These are phyloP conservation scores for Drosophila sordidula DNA, from an alignment of 2,888 invertebrate species.

Conservation along the genomic window DNA sequence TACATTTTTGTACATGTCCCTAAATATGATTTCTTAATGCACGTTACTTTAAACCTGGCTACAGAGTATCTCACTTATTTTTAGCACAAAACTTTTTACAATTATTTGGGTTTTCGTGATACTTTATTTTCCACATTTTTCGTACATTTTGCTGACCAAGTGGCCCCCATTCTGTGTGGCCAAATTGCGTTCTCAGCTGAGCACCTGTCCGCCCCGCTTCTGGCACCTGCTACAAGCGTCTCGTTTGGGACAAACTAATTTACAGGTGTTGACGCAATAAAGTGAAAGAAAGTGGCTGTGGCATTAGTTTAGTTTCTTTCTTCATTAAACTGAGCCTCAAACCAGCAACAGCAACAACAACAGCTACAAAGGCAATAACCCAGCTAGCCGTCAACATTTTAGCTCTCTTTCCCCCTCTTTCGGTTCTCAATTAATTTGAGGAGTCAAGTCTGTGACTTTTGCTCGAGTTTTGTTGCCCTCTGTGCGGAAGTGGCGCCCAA, in stretches of 20 bases:
- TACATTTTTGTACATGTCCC: too few relatives aligned
- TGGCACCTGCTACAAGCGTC: constrained; percentile 65
- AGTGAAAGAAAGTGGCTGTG: constrained; percentile 68
- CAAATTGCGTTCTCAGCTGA: constrained; percentile 33
- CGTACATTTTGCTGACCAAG: constrained; percentile 37
- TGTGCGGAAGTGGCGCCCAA: constrained; percentile 48
- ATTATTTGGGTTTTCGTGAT: constrained; percentile 21
- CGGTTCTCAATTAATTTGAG: constrained; percentile 64
- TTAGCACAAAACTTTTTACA: constrained; percentile 21
- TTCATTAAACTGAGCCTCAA: constrained; percentile 29
- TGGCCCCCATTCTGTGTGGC: constrained; percentile 46
- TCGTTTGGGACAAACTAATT: constrained; percentile 60
- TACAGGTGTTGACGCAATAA: constrained; percentile 71
- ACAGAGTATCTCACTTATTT: constrained; percentile 7
- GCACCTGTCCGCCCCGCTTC: constrained; percentile 44
- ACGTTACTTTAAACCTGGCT: background rate
- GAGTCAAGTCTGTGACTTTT: constrained; percentile 48
- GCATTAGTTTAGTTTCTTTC: constrained; percentile 57
- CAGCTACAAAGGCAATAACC: constrained; percentile 8
- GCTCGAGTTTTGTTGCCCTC: constrained; percentile 33
- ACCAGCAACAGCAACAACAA: constrained; percentile 25
- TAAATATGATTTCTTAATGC: too few relatives aligned
- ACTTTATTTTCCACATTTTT: constrained; percentile 13
- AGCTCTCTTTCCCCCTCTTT: constrained; percentile 3
- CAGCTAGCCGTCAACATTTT: constrained; percentile 17